phyloP scores from a whole-genome alignment of 2,888 invertebrate species.

The Epinotia nisella region DNA sequence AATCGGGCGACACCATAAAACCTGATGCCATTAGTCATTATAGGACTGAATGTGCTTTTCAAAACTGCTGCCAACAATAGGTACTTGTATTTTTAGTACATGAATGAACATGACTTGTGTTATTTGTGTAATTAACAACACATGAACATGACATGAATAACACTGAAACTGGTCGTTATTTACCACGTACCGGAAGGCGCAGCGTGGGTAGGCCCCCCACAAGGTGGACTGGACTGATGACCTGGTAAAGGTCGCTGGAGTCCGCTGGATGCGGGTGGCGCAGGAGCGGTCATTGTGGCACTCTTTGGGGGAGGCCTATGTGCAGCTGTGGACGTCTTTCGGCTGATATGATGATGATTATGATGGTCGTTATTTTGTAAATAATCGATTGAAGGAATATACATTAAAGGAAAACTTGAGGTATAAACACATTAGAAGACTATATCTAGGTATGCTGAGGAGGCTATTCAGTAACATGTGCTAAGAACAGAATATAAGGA shows the following conservation, averaged over 20 bases:
- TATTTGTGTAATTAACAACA: too few relatives aligned
- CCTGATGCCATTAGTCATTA: slow-evolving; percentile 44
- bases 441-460: neutral
- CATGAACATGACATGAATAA: neutral
- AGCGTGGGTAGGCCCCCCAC: too few relatives aligned
- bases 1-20: slow-evolving; percentile 39
- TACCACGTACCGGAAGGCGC: too few relatives aligned
- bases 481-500: slow-evolving; percentile 11
- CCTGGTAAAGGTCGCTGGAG: too few relatives aligned
- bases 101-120: too few relatives aligned
- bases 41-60: neutral
- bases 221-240: too few relatives aligned
- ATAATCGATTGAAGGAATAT: neutral
- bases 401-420: neutral
- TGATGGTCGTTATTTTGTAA: too few relatives aligned
- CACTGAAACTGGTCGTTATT: neutral
- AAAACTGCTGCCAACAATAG: neutral
- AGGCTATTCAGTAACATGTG: slow-evolving; percentile 2
- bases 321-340: too few relatives aligned
- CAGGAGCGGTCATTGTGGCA: too few relatives aligned
- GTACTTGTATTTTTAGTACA: neutral
- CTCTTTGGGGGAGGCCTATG: too few relatives aligned
- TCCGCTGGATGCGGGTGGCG: too few relatives aligned
- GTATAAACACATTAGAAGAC: neutral
- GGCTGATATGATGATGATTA: too few relatives aligned